Evolutionary conservation across 2,888 invertebrate species (phyloP), one percentile per base, ranked within the genome.

Genomic region (Synergus umbraculus): DNA sequence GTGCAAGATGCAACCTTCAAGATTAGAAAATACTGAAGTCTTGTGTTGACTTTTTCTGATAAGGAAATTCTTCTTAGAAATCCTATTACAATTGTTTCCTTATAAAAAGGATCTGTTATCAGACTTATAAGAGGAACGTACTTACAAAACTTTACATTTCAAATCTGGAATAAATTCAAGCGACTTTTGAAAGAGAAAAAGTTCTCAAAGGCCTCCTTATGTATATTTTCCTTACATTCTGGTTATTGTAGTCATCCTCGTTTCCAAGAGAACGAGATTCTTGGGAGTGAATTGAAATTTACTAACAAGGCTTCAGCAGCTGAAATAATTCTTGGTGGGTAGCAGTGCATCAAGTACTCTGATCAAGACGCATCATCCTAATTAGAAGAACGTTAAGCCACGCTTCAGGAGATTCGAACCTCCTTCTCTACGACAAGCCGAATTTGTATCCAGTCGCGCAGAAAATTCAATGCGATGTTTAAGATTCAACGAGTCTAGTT

Each of bases 371-470:
- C 49, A 69, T 46, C 29, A 69, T 49, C 49, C 69, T 49, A 69
- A 69, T 69, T 69, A 69, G 49, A 69, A 69, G 49, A 69, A 46
- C 15, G 69, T 69, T 69, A 46, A 69, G 69, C 69, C 46, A 69
- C 46, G 49, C 69, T 69, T 69, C 69, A 69, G 15, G 29, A 69
- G 49, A 29, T 69, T 69, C 49, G 69, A 69, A 69, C 46, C 69
- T 69, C 49, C 22, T 29, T 46, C 44, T 69, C 29, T 49, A 69
- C n/a, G 69, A 49, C 69, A 69, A 69, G 49, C 49, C 69, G 49
- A 69, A 69, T 69, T 69, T 49, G 69, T 69, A 69, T 37, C 22
- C 69, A 69, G 69, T 49, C 29, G 29, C 15, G 46, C n/a, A 29
- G 69, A 69, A 69, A 69, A 69, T 49, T 69, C 69, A 37, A 10